Base-by-base conservation (phyloP, 2,888 invertebrate genomes). In the Sphaeridia pumilis region DNA sequence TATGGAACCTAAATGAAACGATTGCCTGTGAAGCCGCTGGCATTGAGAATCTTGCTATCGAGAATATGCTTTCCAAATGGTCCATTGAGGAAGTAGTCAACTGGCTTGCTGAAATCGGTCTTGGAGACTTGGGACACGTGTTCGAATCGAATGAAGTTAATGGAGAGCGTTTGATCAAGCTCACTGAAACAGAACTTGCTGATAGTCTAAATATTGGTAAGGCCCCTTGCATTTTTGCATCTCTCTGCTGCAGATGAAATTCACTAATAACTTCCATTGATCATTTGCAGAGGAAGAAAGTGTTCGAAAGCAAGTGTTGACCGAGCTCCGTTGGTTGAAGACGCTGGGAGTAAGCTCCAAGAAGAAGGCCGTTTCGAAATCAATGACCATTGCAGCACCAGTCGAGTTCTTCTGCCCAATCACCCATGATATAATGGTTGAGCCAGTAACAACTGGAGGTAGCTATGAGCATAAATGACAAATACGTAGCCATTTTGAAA, bases 351-450 rank as follows among this genome's bases (percentile, higher is more conserved):
- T 64, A 51, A 61, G 55, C 48, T 58, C 59, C 4, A 56, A 54
- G 7, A 59, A 61, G 49, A 55, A 55, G 21, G 36, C 50, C 14
- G 49, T 56, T 14, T 52, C 56, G 2, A 43, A 49, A 36, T 55
- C 60, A 3, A 52, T 57, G 1, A 63, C 64, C 1, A 64, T 64
- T 27, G 54, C 64, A 24, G 74, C 81, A 28, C 84, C 87, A 25
- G 79, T 84, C 68, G 81, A 82, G 67, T 82, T 82, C 69, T 74
- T 83, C 58, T 90, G 90, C 67, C 87, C 89, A 35, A 85, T 89
- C 65, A 83, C 88, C 17, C 84, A 86, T 68, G 82, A 83, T 67
- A 72, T 87, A 56, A 82, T 88, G 83, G 74, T 75, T 56, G 82
- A 84, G 69, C 88, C 89, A 4, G 63, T 63, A n/a, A 59, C 54